Percentiles rank a stretch among this genome's conserved stretches.
phyloP scores from a whole-genome alignment of 2,113 vertebrate genomes.

The Chunga burmeisteri region DNA sequence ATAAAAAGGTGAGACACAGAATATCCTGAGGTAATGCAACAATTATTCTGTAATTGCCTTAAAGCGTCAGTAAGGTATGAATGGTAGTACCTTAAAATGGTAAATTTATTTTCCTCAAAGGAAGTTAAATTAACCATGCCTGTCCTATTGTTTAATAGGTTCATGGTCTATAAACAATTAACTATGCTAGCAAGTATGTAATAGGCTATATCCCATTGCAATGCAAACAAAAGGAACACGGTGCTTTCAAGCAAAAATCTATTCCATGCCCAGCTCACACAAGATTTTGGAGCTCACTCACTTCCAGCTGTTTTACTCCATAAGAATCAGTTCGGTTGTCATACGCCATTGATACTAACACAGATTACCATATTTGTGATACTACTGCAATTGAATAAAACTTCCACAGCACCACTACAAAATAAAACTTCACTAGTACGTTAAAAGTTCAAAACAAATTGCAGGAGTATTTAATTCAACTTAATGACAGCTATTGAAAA shows the following conservation, averaged over 20 bases:
- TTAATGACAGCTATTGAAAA: background rate
- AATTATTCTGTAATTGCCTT: background rate
- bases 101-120: conserved; percentile 2
- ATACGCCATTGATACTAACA: background rate
- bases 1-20: background rate
- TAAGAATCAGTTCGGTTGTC: background rate
- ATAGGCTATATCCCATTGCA: background rate
- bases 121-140: conserved; percentile 5
- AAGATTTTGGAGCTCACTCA: background rate
- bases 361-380: background rate
- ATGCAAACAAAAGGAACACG: background rate
- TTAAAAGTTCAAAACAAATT: background rate
- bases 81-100: background rate
- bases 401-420: background rate
- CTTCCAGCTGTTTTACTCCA: background rate
- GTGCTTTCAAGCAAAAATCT: background rate
- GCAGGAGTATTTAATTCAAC: background rate
- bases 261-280: background rate
- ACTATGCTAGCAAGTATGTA: background rate
- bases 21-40: background rate
- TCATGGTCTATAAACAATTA: conserved; percentile 39
- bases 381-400: background rate
- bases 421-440: background rate
- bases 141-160: background rate
- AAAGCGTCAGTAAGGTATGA: background rate